Conservation (phyloP, 1,140 invertebrate genomes). For the Drosophila truncata region DNA sequence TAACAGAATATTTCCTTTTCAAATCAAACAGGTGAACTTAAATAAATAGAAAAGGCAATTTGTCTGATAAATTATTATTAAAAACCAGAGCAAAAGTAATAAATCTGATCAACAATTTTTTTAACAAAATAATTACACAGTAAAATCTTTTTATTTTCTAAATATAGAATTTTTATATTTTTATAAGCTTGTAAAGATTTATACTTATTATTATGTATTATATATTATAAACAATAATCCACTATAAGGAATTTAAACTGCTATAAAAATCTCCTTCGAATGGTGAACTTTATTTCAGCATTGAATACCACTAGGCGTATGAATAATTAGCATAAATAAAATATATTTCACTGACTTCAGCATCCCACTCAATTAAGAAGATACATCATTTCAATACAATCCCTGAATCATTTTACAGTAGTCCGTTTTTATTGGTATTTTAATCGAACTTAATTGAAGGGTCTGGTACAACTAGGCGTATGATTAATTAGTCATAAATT, state of each 20-base stretch:
- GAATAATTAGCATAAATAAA: slow-evolving; percentile 7
- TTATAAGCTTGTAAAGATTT: too few relatives aligned
- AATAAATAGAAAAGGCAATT: slow-evolving; percentile 12
- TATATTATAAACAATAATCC: background rate
- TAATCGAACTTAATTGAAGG: background rate
- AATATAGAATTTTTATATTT: too few relatives aligned
- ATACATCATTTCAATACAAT: background rate
- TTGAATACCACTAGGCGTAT: slow-evolving; percentile 1
- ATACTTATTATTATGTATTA: too few relatives aligned
- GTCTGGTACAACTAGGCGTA: slow-evolving; percentile 33
- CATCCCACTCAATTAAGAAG: background rate
- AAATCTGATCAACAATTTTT: too few relatives aligned
- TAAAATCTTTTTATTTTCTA: too few relatives aligned
- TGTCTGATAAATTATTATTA: too few relatives aligned
- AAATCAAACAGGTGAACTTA: background rate
- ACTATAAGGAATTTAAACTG: background rate
- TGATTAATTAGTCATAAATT: slow-evolving; percentile 54
- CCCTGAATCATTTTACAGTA: background rate
- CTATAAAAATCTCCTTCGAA: background rate
- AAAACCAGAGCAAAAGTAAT: too few relatives aligned
- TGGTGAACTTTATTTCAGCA: background rate
- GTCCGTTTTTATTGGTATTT: background rate
- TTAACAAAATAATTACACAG: too few relatives aligned
- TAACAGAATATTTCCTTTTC: slow-evolving; percentile 3
- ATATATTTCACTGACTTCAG: background rate